Conservation (phyloP, 2,113 vertebrate genomes). For the Siniperca chuatsi region DNA sequence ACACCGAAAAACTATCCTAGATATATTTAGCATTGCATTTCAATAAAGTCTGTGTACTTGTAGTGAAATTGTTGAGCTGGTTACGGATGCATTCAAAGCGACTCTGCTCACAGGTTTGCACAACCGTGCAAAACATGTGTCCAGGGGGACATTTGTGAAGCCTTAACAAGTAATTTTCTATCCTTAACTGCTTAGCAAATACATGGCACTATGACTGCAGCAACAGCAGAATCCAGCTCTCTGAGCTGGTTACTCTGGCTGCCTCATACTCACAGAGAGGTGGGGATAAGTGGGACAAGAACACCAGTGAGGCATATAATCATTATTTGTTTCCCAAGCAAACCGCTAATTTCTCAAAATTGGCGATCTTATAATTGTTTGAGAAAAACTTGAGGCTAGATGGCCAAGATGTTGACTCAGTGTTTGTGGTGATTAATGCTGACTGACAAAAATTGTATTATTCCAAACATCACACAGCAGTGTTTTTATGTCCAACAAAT, state of each 20-base stretch:
- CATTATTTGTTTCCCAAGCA: conserved; percentile 12
- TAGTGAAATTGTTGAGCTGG: background rate
- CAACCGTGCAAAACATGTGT: conserved; percentile 6
- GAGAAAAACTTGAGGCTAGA: background rate
- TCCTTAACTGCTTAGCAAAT: conserved; percentile 41
- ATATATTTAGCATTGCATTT: background rate
- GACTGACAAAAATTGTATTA: background rate
- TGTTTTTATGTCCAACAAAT: background rate
- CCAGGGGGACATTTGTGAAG: background rate
- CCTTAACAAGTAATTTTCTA: conserved; percentile 43
- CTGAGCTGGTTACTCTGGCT: conserved; percentile 33
- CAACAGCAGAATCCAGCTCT: conserved; percentile 43
- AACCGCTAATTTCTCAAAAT: background rate
- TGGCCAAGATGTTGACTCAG: background rate
- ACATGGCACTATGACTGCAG: conserved; percentile 53
- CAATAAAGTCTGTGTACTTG: background rate
- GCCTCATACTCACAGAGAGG: conserved; percentile 25
- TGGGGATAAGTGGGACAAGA: conserved; percentile 54
- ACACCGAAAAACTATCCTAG: background rate
- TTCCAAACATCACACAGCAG: background rate
- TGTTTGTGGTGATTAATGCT: conserved; percentile 10
- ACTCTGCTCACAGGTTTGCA: conserved; percentile 4
- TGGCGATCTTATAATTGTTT: background rate
- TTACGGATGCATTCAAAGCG: conserved; percentile 15
- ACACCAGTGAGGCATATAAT: conserved; percentile 26